Conservation (phyloP, 2,113 vertebrate genomes). For the Anolis carolinensis region DNA sequence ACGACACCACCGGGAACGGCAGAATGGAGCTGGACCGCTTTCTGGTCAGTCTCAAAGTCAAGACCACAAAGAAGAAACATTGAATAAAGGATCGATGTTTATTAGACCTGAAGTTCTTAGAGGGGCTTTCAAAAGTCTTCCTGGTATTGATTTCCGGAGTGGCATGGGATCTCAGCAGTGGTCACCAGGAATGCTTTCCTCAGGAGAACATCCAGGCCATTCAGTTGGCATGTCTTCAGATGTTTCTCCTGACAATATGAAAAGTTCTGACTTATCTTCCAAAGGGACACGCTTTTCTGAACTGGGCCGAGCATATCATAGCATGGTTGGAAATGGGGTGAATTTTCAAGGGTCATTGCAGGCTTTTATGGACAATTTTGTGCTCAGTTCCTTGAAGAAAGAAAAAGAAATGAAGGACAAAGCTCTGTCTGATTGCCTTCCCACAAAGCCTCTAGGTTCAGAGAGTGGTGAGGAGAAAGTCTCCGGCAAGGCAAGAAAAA, state of each 20-base stretch:
- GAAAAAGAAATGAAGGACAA: conserved; percentile 88
- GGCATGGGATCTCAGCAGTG: conserved; percentile 90
- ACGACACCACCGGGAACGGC: conserved; percentile 93
- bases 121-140: conserved; percentile 92
- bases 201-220: conserved; percentile 84
- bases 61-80: conserved; percentile 89
- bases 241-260: conserved; percentile 80
- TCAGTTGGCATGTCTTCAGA: conserved; percentile 78
- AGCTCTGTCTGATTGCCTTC: conserved; percentile 77
- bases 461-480: conserved; percentile 82
- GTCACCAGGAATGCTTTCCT: conserved; percentile 84
- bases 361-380: conserved; percentile 98
- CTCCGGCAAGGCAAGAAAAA: conserved; percentile 81
- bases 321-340: conserved; percentile 90
- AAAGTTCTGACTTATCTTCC: conserved; percentile 81
- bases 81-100: conserved; percentile 86
- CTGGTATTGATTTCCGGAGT: conserved; percentile 89
- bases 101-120: conserved; percentile 93
- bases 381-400: conserved; percentile 92
- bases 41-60: conserved; percentile 79
- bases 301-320: conserved; percentile 91
- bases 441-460: conserved; percentile 81
- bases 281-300: conserved; percentile 91
- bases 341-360: conserved; percentile 97
- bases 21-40: conserved; percentile 88